phyloP scores from a whole-genome alignment of 2,113 vertebrate species.

The Catharus fuscescens region DNA sequence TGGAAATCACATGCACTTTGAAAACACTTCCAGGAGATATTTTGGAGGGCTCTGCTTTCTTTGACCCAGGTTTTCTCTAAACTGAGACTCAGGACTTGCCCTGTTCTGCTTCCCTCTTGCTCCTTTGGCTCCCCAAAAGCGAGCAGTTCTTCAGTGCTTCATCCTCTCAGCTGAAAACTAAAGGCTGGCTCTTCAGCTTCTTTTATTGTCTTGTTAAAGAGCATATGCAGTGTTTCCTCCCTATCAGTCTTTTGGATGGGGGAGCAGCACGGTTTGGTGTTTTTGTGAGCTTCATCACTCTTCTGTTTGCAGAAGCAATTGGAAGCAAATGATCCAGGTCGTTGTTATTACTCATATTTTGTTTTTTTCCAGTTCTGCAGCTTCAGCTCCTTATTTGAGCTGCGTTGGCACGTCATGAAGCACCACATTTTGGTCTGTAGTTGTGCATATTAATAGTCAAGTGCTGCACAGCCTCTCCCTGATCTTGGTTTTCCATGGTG shows the following conservation, averaged over 20 bases:
- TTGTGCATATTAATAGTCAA: constrained; percentile 45
- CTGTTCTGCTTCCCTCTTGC: not conserved
- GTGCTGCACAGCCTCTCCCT: constrained; percentile 14
- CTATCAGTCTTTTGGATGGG: not conserved
- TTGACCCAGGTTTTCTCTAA: not conserved
- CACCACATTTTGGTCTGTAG: constrained; percentile 19
- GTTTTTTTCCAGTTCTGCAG: constrained; percentile 25
- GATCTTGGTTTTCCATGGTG: not conserved
- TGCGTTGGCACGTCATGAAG: constrained; percentile 1
- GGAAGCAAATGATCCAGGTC: constrained; percentile 46
- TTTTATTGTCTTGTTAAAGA: constrained; percentile 13
- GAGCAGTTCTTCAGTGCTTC: not conserved
- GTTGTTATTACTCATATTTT: constrained; percentile 49
- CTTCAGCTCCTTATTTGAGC: constrained; percentile 54
- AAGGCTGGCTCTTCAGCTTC: not conserved
- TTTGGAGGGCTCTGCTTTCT: not conserved
- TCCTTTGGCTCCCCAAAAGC: not conserved
- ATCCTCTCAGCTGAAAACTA: not conserved
- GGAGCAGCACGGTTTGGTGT: not conserved
- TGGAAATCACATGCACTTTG: fast-evolving
- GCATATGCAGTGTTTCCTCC: not conserved
- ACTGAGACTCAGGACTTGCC: not conserved
- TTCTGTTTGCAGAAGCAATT: constrained; percentile 57
- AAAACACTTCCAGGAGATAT: not conserved
- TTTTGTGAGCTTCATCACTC: constrained; percentile 19